These are phyloP conservation scores for Oithona nana DNA, from an alignment of 2,888 invertebrate species.

Conservation along the genomic window DNA sequence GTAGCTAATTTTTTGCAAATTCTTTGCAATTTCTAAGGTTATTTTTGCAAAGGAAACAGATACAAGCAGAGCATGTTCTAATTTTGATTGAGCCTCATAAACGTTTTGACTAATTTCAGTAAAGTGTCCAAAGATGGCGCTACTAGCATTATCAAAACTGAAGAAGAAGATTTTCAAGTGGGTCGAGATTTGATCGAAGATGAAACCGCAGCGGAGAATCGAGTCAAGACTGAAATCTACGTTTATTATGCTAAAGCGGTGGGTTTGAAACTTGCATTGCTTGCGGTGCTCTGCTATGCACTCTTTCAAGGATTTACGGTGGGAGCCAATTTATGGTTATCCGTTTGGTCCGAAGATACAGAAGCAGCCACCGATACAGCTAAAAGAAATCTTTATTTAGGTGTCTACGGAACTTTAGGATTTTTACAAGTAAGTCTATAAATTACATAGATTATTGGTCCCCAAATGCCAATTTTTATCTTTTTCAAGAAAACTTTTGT, in stretches of 20 bases:
- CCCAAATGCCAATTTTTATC: no score
- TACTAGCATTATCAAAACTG: no score
- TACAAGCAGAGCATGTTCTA: no score
- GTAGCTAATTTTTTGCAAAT: no score
- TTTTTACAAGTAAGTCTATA: slow-evolving; percentile 44
- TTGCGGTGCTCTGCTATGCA: background rate
- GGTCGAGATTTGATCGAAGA: slow-evolving; percentile 65
- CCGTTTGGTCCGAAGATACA: slow-evolving; percentile 53
- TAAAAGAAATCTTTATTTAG: slow-evolving; percentile 58
- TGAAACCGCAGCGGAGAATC: slow-evolving; percentile 74
- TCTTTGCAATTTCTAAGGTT: no score
- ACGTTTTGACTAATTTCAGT: no score
- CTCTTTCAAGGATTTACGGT: slow-evolving; percentile 6
- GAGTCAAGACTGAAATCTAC: slow-evolving; percentile 56
- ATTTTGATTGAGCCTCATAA: no score
- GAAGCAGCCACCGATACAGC: slow-evolving; percentile 28
- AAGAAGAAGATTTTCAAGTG: slow-evolving; percentile 19
- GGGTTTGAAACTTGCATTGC: slow-evolving; percentile 5
- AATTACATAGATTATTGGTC: no score
- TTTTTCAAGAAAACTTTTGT: no score
- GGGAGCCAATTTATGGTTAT: slow-evolving; percentile 41
- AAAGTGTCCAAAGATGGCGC: no score
- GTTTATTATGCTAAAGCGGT: slow-evolving; percentile 16
- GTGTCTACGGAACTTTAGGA: slow-evolving; percentile 74
- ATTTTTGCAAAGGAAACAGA: no score